Evolutionary conservation across 2,888 invertebrate genomes (phyloP), one percentile per base, ranked within the genome.

Genomic region (Conchocele bisecta): DNA sequence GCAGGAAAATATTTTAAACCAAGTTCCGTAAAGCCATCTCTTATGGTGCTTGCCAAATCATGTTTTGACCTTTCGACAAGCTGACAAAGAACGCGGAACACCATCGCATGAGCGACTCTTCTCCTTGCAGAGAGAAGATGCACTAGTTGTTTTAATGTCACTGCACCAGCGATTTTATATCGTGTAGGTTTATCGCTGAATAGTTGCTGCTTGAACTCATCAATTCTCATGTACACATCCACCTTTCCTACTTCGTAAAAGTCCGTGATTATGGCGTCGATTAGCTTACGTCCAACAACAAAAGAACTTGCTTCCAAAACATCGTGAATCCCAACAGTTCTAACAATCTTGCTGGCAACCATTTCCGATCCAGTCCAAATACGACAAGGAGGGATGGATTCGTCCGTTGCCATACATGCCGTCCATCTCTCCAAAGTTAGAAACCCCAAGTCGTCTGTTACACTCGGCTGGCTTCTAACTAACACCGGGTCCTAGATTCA

Each of bases 291-390:
- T 39, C 68, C 68, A 15, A 63, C 15, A 35, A 69, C 57, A 31
- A 29, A 44, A 15, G 26, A 20, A 29, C 57, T 35, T 26, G 57
- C 46, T 33, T 41, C n/a, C 31, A 69, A 17, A 9, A 63, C 41
- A 63, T 69, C 69, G 31, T 69, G 69, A 11, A 69, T 13, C 28
- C 69, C 69, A 26, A 58, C 63, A 3, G 44, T 5, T 51, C 63
- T 39, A 44, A 24, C 26, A 26, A 60, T 53, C 60, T 37, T 54
- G 13, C 44, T 60, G n/a, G 31, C 37, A 29, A 60, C 26, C 9
- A 24, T 41, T 58, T 48, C 33, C 29, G 28, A 60, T 29, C 26
- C 24, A 20, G 58, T 71, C 70, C 65, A 64, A 48, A 65, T 44
- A 24, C 51, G 31, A 39, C 57, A 63, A n/a, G 53, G 53, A 28